Percentiles rank a stretch among this genome's conserved stretches.
phyloP scores from a whole-genome alignment of 2,888 invertebrate genomes.

The Dryococelus australis region DNA sequence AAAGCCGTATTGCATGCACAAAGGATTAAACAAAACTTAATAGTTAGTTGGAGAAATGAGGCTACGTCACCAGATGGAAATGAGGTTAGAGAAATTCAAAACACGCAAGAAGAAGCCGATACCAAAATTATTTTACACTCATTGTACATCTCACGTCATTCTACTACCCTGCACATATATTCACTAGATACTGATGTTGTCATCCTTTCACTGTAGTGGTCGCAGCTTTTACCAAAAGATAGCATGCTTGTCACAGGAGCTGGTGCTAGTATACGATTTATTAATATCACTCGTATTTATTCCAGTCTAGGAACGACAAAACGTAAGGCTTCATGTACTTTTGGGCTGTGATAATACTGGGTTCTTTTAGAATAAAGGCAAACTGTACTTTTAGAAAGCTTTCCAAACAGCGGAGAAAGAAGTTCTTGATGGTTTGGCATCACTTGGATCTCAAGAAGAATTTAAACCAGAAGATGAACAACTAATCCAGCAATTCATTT shows the following conservation, averaged over 20 bases:
- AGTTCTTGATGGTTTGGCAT: too few relatives aligned
- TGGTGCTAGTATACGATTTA: conserved; percentile 5
- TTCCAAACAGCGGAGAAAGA: too few relatives aligned
- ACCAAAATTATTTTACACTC: conserved; percentile 12
- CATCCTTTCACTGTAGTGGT: too few relatives aligned
- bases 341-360: conserved; percentile 8
- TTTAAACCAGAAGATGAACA: too few relatives aligned
- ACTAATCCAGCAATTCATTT: background rate
- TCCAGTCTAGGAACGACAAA: background rate
- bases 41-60: conserved; percentile 17
- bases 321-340: background rate
- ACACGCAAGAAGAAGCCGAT: background rate
- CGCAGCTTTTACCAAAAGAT: too few relatives aligned
- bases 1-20: too few relatives aligned
- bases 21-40: background rate
- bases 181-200: too few relatives aligned
- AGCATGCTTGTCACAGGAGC: conserved; percentile 34
- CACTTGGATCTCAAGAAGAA: too few relatives aligned
- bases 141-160: too few relatives aligned
- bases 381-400: background rate
- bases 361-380: conserved; percentile 16
- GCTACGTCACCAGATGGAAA: conserved; percentile 1
- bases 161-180: too few relatives aligned
- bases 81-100: conserved; percentile 6
- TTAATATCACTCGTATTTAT: background rate